A percentile compares a stretch with the other conserved stretches of the same genome.
phyloP scores from a whole-genome alignment of 2,797 vertebrate genomes.

The Poecile montanus region DNA sequence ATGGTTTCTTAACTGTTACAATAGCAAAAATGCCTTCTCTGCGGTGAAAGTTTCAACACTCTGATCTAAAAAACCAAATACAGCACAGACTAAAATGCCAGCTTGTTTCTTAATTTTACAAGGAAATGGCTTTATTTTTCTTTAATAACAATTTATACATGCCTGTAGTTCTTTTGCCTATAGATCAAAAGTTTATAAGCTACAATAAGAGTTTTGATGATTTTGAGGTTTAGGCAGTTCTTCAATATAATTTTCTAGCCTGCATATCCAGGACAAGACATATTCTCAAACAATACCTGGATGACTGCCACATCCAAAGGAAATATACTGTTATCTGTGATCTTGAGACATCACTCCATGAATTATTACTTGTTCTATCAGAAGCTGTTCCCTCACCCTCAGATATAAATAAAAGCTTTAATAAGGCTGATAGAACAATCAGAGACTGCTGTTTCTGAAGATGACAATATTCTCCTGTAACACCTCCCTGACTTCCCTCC shows the following conservation, averaged over 20 bases:
- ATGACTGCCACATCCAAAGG: neutral
- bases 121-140: neutral
- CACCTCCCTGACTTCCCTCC: neutral
- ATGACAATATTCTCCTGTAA: neutral
- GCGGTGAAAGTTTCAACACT: neutral
- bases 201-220: neutral
- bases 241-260: neutral
- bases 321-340: neutral
- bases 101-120: neutral
- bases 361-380: conserved; percentile 17
- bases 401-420: neutral
- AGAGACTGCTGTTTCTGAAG: neutral
- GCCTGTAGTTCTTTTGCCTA: neutral
- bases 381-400: neutral
- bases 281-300: neutral
- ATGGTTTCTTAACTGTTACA: neutral
- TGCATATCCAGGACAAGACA: neutral
- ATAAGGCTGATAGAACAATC: neutral
- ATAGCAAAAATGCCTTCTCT: neutral
- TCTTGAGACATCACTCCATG: neutral
- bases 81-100: neutral
- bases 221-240: neutral
- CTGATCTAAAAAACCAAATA: neutral
- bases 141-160: neutral
- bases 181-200: neutral